phyloP scores from a whole-genome alignment of 2,797 vertebrate species.

The Brachyalestes nurse region DNA sequence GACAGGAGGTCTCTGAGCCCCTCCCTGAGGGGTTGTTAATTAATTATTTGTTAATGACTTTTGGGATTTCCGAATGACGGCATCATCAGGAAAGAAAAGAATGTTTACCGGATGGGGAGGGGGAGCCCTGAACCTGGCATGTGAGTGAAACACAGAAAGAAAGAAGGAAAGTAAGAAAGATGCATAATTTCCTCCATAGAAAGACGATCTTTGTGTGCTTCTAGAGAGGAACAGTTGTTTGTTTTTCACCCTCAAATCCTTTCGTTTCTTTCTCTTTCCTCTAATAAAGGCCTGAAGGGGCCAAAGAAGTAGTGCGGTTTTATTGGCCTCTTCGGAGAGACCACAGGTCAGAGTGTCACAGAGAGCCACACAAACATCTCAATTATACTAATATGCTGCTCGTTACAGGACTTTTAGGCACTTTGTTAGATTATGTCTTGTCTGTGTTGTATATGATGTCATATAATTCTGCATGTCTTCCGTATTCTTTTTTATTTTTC shows the following conservation, averaged over 20 bases:
- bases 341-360: conserved; percentile 40
- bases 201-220: conserved; percentile 38
- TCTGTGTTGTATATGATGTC: too few species aligned
- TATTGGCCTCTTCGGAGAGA: conserved; percentile 40
- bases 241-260: conserved; percentile 17
- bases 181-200: conserved; percentile 9
- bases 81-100: conserved; percentile 60
- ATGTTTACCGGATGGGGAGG: conserved; percentile 35
- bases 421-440: too few species aligned
- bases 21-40: conserved; percentile 74
- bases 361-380: conserved; percentile 4
- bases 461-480: too few species aligned
- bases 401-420: too few species aligned
- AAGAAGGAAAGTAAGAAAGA: neutral
- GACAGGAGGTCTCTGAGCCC: conserved; percentile 35
- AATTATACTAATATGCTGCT: too few species aligned
- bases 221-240: conserved; percentile 12
- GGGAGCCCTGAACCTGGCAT: conserved; percentile 2
- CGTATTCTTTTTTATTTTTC: too few species aligned
- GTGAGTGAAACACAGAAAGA: neutral
- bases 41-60: conserved; percentile 82
- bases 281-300: conserved; percentile 45
- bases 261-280: conserved; percentile 35
- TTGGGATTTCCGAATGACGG: conserved; percentile 67
- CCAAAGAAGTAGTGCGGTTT: conserved; percentile 28